These are phyloP conservation scores for Gonatopus flavifemur DNA, from an alignment of 1,140 invertebrate species.

Conservation along the genomic window DNA sequence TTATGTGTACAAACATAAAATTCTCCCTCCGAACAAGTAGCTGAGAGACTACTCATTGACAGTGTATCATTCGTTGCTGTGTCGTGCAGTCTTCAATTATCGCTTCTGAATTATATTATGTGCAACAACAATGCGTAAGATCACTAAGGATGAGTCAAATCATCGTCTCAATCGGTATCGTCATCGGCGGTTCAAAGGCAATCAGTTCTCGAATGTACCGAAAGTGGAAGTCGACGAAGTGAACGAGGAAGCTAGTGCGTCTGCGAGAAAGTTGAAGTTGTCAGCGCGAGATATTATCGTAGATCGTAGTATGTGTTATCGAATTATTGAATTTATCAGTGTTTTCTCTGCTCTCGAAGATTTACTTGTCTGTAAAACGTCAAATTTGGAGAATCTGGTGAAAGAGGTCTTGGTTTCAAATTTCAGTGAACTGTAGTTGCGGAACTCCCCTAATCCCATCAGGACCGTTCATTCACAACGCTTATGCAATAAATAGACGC, in stretches of 20 bases:
- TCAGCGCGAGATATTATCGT: conserved; percentile 1
- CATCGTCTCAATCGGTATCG: neutral
- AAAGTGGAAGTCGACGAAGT: neutral
- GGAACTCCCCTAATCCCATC: conserved; percentile 13
- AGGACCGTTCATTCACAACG: conserved; percentile 16
- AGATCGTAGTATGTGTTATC: conserved; percentile 16
- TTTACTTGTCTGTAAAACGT: conserved; percentile 22
- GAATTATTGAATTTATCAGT: conserved; percentile 26
- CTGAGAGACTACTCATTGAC: too few species aligned
- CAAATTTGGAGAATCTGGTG: too few species aligned
- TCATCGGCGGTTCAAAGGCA: neutral
- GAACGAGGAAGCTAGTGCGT: neutral
- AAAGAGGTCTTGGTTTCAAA: conserved; percentile 26
- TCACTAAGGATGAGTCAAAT: neutral
- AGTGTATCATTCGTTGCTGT: neutral
- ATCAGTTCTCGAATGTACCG: neutral
- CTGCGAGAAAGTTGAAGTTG: neutral
- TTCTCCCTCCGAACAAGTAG: too few species aligned
- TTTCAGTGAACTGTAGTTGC: conserved; percentile 17
- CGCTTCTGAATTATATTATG: neutral
- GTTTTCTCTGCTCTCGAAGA: conserved; percentile 19
- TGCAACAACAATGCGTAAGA: neutral
- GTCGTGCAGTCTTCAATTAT: neutral
- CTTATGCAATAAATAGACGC: conserved; percentile 24
- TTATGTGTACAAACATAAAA: neutral